Base-by-base conservation (phyloP, 1,140 invertebrate genomes). In the Bombus soroeensis region DNA sequence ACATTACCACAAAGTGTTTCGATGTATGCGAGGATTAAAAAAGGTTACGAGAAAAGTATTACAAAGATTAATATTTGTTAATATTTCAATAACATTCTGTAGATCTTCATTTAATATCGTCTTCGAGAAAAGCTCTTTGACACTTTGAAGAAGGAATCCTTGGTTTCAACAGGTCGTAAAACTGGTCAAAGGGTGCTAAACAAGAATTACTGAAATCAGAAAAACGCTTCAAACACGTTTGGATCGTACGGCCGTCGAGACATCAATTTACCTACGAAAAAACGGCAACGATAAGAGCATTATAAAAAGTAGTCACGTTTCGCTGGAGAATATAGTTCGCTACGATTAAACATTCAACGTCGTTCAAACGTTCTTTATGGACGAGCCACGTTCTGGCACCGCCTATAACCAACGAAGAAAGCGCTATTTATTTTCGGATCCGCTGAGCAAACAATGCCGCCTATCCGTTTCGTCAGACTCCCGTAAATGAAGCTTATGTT, bases 401-500 rank as follows among this genome's bases (percentile, higher is more conserved):
- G 81, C 37, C 53, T 53, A 18, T 28, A 57, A 43, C 73, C 34
- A 10, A 18, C 13, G 57, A 62, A 62, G 75, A 78, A 70, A 70
- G 28, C 74, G 82, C 37, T 59, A 75, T 78, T 78, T 83, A 83
- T 78, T 77, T 83, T 43, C 75, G 64, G 82, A 83, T 83, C 37
- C 75, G 47, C 13, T 43, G 32, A 37, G 25, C 75, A 78, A 83
- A 83, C 82, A 83, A 13, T 13, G 37, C 28, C 68, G 41, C 41
- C 59, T 28, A 78, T 82, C 59, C 53, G 72, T 66, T 66, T n/a
- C 70, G 57, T 13, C 37, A 18, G 15, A 22, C 25, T 37, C 41
- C 43, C 82, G 82, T 83, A 83, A 83, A 83, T 78, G 82, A 83
- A 78, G 82, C 82, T 83, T 83, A 83, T 70, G 82, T 22, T 83